These are phyloP conservation scores for Pygoscelis adeliae DNA, from an alignment of 2,113 vertebrate species.

Conservation along the genomic window DNA sequence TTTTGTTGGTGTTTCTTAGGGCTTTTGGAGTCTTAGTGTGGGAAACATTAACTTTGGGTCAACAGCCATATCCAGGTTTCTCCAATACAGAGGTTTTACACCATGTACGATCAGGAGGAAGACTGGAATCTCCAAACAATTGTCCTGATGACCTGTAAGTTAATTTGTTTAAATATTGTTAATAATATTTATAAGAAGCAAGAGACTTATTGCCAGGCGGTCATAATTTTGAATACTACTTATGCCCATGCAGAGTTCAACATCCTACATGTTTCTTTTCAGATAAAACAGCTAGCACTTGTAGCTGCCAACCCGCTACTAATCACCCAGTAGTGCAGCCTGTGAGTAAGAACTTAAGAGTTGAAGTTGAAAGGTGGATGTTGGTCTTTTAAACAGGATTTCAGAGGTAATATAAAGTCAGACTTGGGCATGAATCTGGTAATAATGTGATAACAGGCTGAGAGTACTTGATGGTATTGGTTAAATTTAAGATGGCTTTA, in stretches of 20 bases:
- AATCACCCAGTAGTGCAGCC: background rate
- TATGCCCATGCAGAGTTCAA: background rate
- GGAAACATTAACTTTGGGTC: constrained; percentile 80
- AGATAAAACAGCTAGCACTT: background rate
- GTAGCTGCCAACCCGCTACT: background rate
- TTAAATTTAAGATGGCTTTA: background rate
- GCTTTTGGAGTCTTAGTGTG: constrained; percentile 81
- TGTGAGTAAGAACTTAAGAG: background rate
- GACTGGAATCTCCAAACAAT: constrained; percentile 71
- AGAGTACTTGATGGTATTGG: background rate
- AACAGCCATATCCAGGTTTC: constrained; percentile 79
- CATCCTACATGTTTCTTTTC: background rate
- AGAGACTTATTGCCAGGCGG: background rate
- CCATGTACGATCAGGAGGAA: constrained; percentile 71
- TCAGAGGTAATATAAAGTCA: background rate
- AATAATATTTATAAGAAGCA: background rate
- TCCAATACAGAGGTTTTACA: constrained; percentile 82
- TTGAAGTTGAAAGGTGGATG: background rate
- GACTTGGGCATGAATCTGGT: background rate
- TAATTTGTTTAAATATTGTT: background rate
- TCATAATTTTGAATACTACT: background rate
- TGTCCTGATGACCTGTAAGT: constrained; percentile 79
- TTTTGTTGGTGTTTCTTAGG: constrained; percentile 45
- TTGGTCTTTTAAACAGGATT: background rate
- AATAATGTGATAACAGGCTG: background rate